Conservation (phyloP, 2,888 invertebrate genomes). For the Cynaeus angustus region DNA sequence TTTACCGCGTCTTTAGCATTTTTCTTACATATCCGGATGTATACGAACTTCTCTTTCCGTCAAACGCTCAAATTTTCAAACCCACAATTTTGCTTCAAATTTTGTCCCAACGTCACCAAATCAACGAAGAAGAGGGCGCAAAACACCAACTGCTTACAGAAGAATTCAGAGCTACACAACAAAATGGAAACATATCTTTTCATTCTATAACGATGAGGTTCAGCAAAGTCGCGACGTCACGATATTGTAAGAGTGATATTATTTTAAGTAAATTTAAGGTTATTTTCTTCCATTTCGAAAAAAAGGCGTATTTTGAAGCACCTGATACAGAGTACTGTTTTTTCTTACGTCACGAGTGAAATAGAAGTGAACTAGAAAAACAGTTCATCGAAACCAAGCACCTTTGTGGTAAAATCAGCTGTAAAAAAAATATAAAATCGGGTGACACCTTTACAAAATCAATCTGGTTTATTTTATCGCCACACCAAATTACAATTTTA, state of each 20-base stretch:
- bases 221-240: conserved; percentile 22
- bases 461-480: too few relatives aligned
- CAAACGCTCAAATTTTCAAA: conserved; percentile 11
- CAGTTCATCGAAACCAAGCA: too few relatives aligned
- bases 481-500: too few relatives aligned
- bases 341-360: background rate
- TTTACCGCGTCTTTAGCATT: conserved; percentile 6
- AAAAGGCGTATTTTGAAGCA: conserved; percentile 17
- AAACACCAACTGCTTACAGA: conserved; percentile 12
- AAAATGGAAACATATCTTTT: conserved; percentile 15
- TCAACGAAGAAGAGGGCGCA: background rate
- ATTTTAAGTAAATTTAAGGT: conserved; percentile 39
- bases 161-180: background rate
- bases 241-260: conserved; percentile 40
- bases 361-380: background rate
- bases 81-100: conserved; percentile 15
- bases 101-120: too few relatives aligned
- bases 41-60: conserved; percentile 14
- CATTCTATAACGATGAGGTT: conserved; percentile 11
- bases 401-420: too few relatives aligned
- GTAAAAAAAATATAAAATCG: too few relatives aligned
- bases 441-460: too few relatives aligned
- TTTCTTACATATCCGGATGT: conserved; percentile 24
- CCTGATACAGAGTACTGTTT: conserved; percentile 5
- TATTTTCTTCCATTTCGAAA: conserved; percentile 38